phyloP scores from a whole-genome alignment of 2,113 vertebrate genomes.

The Heterocephalus glaber region DNA sequence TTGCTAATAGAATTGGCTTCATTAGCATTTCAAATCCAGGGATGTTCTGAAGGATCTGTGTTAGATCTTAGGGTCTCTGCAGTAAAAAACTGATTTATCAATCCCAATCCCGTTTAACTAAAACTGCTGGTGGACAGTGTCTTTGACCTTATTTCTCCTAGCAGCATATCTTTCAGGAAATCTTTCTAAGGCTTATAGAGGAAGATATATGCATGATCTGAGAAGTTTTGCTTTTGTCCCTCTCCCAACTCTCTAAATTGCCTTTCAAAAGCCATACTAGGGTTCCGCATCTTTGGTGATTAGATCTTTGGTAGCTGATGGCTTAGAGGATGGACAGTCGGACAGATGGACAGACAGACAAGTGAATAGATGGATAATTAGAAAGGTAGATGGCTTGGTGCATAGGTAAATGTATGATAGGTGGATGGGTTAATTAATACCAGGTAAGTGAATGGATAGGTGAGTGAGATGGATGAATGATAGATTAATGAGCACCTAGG shows the following conservation, averaged over 20 bases:
- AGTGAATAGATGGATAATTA: neutral
- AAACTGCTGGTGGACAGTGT: constrained; percentile 14
- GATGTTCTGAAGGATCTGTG: neutral
- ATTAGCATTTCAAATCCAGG: constrained; percentile 70
- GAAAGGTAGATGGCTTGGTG: neutral
- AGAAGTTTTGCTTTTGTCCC: neutral
- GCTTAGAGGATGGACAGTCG: neutral
- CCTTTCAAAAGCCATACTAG: neutral
- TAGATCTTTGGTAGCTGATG: neutral
- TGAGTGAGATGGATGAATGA: neutral
- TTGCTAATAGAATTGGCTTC: constrained; percentile 63
- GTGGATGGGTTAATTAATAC: neutral
- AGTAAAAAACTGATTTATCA: constrained; percentile 7
- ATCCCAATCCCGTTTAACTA: constrained; percentile 9
- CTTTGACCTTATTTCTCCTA: constrained; percentile 52
- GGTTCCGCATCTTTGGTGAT: neutral
- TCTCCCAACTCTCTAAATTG: neutral
- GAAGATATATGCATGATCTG: neutral
- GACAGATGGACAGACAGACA: neutral
- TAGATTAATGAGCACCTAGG: neutral
- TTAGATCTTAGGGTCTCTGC: constrained; percentile 21
- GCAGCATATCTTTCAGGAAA: constrained; percentile 1
- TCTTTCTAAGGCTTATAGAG: constrained; percentile 23
- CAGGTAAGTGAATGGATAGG: neutral
- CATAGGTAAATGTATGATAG: neutral